Evolutionary conservation across 2,113 vertebrate species (phyloP), one percentile per base, ranked within the genome.

Genomic region (Pterocles gutturalis): DNA sequence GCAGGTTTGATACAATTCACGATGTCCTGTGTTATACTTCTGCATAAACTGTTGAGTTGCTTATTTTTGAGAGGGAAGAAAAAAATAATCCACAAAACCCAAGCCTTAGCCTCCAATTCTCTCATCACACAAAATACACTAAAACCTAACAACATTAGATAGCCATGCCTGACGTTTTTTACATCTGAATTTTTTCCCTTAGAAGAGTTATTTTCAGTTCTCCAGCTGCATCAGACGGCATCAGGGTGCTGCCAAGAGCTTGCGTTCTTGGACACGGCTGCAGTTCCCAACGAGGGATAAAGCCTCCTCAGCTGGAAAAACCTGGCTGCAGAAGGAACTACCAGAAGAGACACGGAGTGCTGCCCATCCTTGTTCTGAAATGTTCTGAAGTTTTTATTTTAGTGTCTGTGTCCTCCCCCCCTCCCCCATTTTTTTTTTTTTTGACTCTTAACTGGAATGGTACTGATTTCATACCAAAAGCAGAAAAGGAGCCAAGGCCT

Each of bases 291-390:
- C 69, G 21, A 94, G 3, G 17, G n/a, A 85, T 66, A 90, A 95
- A 91, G n/a, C 20, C 65, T 87, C 34, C 81, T 87, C 81, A 93
- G 86, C 87, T 96, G 89, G 70, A 92, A 92, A 94, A 95, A 94
- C 22, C 64, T 91, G 87, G 72, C 89, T 87, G 65, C 65, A 91
- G 48, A 84, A 70, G 46, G 54, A 81, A 64, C 57, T 84, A 33
- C 33, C 34, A 83, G 70, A 93, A 77, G 25, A 93, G 89, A 89
- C n/a, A 4, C 16, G 41, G 33, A 89, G 54, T 75, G 43, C 79
- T 93, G 79, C 91, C 86, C 86, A 90, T 90, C 60, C 93, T 93
- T 92, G 89, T 62, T 88, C 92, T 65, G 36, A 93, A 95, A 83
- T 21, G 26, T 92, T 88, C 70, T 80, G 41, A 55, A 79, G 21